Percentiles rank a stretch among this genome's conserved stretches.
These are phyloP conservation scores for Pelecanoides urinatrix DNA, from an alignment of 2,113 vertebrate genomes.

Conservation along the genomic window DNA sequence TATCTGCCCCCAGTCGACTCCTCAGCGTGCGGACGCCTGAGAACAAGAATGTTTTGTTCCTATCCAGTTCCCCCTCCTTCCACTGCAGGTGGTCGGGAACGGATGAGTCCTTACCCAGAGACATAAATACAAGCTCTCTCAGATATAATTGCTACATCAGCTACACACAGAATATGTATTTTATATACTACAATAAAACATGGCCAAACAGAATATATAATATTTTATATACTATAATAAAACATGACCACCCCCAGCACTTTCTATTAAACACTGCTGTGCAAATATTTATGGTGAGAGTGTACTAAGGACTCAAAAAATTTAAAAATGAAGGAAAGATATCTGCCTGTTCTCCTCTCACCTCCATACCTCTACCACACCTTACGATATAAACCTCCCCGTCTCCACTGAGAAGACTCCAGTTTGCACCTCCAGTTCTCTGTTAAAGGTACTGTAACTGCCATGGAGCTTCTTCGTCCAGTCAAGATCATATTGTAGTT, in stretches of 20 bases:
- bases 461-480: neutral
- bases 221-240: neutral
- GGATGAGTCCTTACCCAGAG: neutral
- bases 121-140: neutral
- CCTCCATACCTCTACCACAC: neutral
- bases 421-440: neutral
- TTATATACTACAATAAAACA: neutral
- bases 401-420: neutral
- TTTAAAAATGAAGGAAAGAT: neutral
- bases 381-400: neutral
- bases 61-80: neutral
- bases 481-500: neutral
- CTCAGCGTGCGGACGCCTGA: neutral
- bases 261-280: neutral
- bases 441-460: neutral
- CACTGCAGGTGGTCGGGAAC: neutral
- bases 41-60: neutral
- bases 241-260: neutral
- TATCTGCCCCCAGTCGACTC: neutral
- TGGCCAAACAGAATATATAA: neutral
- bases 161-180: neutral
- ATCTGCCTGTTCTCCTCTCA: neutral
- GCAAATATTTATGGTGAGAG: neutral
- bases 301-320: neutral
- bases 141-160: neutral